phyloP scores from a whole-genome alignment of 37 sponge, comb jelly and placozoan species.

The Hormiphora californensis region DNA sequence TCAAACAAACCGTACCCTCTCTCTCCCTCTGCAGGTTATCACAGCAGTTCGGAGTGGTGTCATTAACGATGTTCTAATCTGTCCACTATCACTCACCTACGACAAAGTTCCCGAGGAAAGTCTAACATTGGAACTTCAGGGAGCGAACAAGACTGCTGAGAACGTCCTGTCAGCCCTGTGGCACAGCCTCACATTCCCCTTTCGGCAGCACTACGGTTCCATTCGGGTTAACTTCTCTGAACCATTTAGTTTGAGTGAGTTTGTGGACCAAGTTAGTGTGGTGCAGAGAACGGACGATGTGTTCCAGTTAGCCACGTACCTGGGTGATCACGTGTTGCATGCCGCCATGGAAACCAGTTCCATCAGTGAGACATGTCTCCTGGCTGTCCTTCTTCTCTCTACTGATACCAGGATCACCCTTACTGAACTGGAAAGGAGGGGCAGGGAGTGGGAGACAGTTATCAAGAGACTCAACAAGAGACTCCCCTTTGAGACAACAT shows the following conservation, averaged over 20 bases:
- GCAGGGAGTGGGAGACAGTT: not conserved
- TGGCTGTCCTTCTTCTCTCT: not conserved
- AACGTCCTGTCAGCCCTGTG: slow-evolving; percentile 33
- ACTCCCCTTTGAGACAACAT: not conserved
- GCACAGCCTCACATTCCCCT: slow-evolving; percentile 2
- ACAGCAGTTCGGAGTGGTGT: slow-evolving; percentile 10
- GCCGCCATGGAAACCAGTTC: slow-evolving; percentile 33
- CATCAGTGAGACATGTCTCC: not conserved
- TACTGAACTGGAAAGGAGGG: not conserved
- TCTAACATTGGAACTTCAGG: slow-evolving; percentile 41
- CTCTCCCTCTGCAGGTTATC: too few species aligned
- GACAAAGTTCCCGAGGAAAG: slow-evolving; percentile 50
- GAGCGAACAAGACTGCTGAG: slow-evolving; percentile 26
- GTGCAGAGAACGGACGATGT: not conserved
- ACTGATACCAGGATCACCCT: not conserved
- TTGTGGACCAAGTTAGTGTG: not conserved
- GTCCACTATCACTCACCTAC: slow-evolving; percentile 35
- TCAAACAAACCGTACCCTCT: too few species aligned
- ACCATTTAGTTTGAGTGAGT: not conserved
- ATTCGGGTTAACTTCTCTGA: slow-evolving; percentile 22
- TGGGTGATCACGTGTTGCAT: slow-evolving; percentile 33
- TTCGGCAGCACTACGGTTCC: slow-evolving; percentile 35
- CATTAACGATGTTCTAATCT: slow-evolving; percentile 9
- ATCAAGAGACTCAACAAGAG: not conserved
- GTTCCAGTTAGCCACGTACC: not conserved